Evolutionary conservation across 1,140 invertebrate genomes (phyloP).

Genomic region (Cyphomyrmex costatus): DNA sequence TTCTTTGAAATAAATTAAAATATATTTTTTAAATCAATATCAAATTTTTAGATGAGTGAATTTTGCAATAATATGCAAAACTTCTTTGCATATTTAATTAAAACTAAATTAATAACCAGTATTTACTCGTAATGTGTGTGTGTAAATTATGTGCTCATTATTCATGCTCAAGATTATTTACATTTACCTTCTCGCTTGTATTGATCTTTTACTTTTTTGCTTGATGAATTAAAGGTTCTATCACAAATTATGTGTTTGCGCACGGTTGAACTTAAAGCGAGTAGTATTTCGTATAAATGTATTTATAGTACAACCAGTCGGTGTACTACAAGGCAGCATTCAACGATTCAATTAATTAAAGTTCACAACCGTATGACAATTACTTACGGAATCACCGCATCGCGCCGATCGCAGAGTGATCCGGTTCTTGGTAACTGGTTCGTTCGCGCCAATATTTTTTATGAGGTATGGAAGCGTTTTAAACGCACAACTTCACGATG

Average conservation of each 20-base stretch:
- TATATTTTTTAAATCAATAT: background rate
- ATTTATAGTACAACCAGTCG: slow-evolving; percentile 20
- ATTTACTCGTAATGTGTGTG: background rate
- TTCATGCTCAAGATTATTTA: background rate
- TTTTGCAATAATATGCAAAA: background rate
- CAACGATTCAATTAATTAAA: slow-evolving; percentile 35
- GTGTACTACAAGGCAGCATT: background rate
- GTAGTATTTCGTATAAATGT: slow-evolving; percentile 15
- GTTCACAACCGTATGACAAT: slow-evolving; percentile 2
- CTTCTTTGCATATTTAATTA: slow-evolving; percentile 6
- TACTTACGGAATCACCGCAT: background rate
- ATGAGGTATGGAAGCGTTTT: background rate
- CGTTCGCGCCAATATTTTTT: slow-evolving; percentile 1
- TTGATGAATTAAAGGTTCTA: background rate
- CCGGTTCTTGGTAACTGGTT: slow-evolving; percentile 30
- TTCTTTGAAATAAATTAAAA: slow-evolving; percentile 1
- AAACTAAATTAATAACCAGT: slow-evolving; percentile 20
- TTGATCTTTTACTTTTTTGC: background rate
- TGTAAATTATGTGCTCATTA: slow-evolving; percentile 1
- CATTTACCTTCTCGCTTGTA: background rate
- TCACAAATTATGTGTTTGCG: background rate
- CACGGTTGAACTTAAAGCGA: background rate
- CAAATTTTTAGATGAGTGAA: background rate
- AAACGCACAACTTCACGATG: slow-evolving; percentile 17
- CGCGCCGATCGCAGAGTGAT: slow-evolving; percentile 17